These are phyloP conservation scores for Neodontobutis hainanensis DNA, from an alignment of 2,113 vertebrate genomes.

Conservation along the genomic window DNA sequence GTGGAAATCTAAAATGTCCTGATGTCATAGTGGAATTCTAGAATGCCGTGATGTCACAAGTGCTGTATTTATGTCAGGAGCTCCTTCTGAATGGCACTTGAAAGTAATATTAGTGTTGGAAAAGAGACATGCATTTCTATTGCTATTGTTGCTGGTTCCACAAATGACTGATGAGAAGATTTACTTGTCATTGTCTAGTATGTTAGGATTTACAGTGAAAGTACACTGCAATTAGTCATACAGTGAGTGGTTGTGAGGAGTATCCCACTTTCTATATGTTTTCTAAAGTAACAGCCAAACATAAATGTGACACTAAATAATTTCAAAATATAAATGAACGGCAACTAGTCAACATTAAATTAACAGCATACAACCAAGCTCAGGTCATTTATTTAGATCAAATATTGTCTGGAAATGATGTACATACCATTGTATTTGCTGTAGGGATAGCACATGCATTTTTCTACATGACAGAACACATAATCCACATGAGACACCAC, in stretches of 20 bases:
- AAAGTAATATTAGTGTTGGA: slow-evolving; percentile 14
- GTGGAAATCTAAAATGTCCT: no score
- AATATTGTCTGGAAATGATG: no score
- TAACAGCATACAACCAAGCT: no score
- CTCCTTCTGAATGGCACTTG: slow-evolving; percentile 14
- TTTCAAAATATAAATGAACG: background rate
- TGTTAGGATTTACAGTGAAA: background rate
- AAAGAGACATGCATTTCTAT: background rate
- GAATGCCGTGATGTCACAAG: no score
- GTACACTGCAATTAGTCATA: slow-evolving; percentile 2
- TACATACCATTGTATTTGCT: no score
- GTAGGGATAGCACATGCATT: no score
- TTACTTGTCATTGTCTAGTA: background rate
- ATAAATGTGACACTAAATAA: background rate
- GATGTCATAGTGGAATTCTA: no score
- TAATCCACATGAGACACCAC: no score
- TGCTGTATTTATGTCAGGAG: slow-evolving; percentile 28
- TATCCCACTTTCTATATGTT: background rate
- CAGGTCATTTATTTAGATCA: no score
- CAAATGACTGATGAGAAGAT: background rate
- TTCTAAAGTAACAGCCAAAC: background rate
- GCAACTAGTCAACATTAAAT: background rate
- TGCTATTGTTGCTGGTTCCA: background rate
- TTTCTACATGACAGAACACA: no score
- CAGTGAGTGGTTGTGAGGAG: background rate